These are phyloP conservation scores for Phallusia fumigata DNA, from an alignment of 23 tunicate species.

Conservation along the genomic window DNA sequence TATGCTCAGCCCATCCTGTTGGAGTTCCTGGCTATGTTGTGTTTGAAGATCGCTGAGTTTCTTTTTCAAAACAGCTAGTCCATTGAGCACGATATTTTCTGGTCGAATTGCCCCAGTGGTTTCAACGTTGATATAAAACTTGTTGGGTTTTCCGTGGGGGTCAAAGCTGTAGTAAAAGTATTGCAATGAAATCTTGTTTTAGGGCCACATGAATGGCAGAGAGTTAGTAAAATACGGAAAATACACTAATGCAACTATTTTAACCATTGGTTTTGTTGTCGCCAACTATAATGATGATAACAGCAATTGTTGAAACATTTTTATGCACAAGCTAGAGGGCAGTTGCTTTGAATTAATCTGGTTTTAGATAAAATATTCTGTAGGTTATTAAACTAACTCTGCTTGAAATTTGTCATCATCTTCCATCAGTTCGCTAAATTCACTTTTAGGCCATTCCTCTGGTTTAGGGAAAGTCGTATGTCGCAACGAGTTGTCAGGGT, in stretches of 20 bases:
- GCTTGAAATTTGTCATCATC: conserved; percentile 94
- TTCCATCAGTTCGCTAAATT: conserved; percentile 78
- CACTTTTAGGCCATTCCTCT: conserved; percentile 99
- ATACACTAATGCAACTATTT: too few relatives aligned
- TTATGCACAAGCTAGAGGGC: too few relatives aligned
- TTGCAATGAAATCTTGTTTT: too few relatives aligned
- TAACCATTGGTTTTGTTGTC: too few relatives aligned
- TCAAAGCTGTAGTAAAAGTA: too few relatives aligned
- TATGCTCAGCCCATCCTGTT: conserved; percentile 80
- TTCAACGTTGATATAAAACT: conserved; percentile 94
- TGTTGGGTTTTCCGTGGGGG: conserved; percentile 81
- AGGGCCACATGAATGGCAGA: too few relatives aligned
- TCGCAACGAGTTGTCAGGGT: conserved; percentile 95
- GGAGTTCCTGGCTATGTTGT: conserved; percentile 87
- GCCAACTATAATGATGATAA: too few relatives aligned
- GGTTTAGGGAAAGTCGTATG: conserved; percentile 99
- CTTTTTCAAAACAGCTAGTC: conserved; percentile 86
- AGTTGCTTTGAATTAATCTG: too few relatives aligned
- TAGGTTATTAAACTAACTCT: conserved; percentile 55
- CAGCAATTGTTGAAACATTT: too few relatives aligned
- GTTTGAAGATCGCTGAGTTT: conserved; percentile 92
- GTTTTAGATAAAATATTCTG: too few relatives aligned
- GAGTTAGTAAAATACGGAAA: too few relatives aligned
- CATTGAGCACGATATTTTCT: conserved; percentile 89
- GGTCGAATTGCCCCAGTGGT: conserved; percentile 81